Conservation (phyloP, 1,140 invertebrate species). For the Portunus trituberculatus region DNA sequence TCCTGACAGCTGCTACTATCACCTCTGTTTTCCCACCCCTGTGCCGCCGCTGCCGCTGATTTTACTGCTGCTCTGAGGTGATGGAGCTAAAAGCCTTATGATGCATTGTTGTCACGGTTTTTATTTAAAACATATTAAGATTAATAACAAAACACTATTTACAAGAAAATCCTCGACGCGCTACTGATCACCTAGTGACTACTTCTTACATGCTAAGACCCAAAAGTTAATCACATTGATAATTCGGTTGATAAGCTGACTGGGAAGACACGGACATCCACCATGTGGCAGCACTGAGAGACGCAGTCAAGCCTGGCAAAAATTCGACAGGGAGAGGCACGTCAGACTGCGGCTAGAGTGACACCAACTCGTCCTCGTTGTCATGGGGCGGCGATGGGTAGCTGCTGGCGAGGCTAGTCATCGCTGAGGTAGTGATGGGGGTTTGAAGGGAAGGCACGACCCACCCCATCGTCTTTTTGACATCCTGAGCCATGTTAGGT, state of each 20-base stretch:
- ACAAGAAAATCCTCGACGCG: not conserved
- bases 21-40: conserved; percentile 23
- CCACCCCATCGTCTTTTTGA: conserved; percentile 52
- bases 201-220: not conserved
- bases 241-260: not conserved
- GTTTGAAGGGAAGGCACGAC: not conserved
- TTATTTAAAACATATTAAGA: not conserved
- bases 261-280: not conserved
- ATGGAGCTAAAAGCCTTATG: not conserved
- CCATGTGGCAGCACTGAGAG: not conserved
- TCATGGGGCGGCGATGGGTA: conserved; percentile 62
- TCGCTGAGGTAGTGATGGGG: not conserved
- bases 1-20: conserved; percentile 49
- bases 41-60: not conserved
- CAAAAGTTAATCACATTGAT: not conserved
- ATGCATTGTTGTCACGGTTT: not conserved
- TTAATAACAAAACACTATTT: not conserved
- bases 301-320: no score
- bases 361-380: conserved; percentile 50
- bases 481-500: conserved; percentile 31
- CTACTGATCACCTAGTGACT: not conserved
- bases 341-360: conserved; percentile 23
- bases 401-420: conserved; percentile 25
- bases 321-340: no score
- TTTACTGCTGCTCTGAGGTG: not conserved